Evolutionary conservation across 2,888 invertebrate genomes (phyloP), one percentile per base, ranked within the genome.

Genomic region (Eilema griseolum): DNA sequence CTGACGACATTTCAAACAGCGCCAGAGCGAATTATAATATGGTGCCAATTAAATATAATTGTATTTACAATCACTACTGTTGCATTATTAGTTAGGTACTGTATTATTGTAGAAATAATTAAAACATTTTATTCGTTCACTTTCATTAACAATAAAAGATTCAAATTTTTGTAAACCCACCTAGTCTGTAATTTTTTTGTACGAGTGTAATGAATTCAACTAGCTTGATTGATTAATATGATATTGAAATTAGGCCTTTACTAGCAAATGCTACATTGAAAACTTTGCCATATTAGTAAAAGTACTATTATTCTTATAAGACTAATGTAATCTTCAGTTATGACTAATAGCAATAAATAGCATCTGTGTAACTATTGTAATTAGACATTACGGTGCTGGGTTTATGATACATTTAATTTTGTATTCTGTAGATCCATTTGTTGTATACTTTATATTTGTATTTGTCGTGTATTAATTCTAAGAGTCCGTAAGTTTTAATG

Each of bases 281-380:
- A 95, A 95, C 95, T 95, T 94, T 95, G 95, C 95, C 95, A 95
- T 95, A 95, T 95, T 95, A 95, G 94, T 93, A 90, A 94, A 92
- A 87, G 90, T 94, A 94, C 93, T 94, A 86, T 90, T 92, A 92
- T 91, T 92, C 92, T 93, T 90, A 83, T 94, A 93, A 94, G 94
- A 91, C 90, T 93, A 91, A 88, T 91, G 86, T 93, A 91, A 92
- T 90, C 89, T 90, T 93, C 91, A 89, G 85, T 90, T 89, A 89
- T 90, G 85, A 85, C 90, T 82, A 87, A 89, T 90, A 90, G 89
- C 86, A 88, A 85, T 90, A 86, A 84, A 88, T 89, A 90, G 90
- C 90, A 91, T 91, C 91, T 92, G 90, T 92, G 90, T 94, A 91
- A 92, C 91, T 93, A 92, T 92, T 92, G 90, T 93, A 92, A 90